Base-by-base conservation (phyloP, 2,113 vertebrate genomes). In the Sitta europaea region DNA sequence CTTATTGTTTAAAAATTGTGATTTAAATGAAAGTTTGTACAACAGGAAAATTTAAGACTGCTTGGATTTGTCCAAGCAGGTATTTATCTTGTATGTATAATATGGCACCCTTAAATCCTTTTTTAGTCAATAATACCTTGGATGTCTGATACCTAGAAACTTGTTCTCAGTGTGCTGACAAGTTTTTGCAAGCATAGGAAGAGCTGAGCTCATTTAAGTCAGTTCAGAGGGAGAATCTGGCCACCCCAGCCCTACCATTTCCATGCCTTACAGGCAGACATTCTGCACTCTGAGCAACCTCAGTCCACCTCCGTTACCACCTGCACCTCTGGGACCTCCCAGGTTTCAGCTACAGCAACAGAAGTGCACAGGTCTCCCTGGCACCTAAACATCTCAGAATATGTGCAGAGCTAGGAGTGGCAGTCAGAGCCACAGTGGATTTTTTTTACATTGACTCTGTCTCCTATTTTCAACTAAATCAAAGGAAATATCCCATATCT, bases 241-340 rank as follows among this genome's bases (percentile, higher is more conserved):
- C 45, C 45, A 24, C 7, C 36, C 27, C 36, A 77, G 72, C 40
- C 53, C 55, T 38, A 10, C 12, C 19, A 25, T 38, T 40, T 90
- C 59, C 47, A 36, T 13, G 24, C 8, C 1, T 1, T 20, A 25
- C 12, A 55, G 1, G 3, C 27, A 48, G 14, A 17, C 0, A 0
- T 1, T 17, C 14, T 76, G 28, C 12, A 58, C 53, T 22, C 78
- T 20, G 22, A 59, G 47, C 42, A 84, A 28, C 28, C n/a, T n/a
- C 43, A 51, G 35, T 45, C 4, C 63, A 29, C 17, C 54, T 29
- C 29, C 33, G 76, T 77, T 35, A 12, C 8, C 54, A 27, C 23
- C 38, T 65, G 33, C 14, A 5, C 23, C 27, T 88, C 21, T 29
- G 14, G 36, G 9, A 13, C 25, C 20, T 40, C 15, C n/a, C 29